Conservation (phyloP, 2,797 vertebrate genomes). For the Rallus crepitans region DNA sequence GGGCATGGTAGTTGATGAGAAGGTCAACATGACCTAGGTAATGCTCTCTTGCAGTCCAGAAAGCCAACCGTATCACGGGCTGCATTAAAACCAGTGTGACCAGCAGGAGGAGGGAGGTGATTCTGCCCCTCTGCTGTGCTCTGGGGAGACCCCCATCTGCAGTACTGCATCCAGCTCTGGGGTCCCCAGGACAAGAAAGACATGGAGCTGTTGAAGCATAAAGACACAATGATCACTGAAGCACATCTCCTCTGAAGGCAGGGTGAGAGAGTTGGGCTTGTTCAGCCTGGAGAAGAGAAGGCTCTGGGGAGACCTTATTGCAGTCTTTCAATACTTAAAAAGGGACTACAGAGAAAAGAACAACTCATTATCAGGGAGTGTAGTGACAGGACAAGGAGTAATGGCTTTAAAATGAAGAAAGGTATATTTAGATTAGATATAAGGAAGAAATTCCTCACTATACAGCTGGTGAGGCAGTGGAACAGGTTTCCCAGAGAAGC, state of each 20-base stretch:
- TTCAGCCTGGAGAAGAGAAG: neutral
- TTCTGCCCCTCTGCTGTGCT: neutral
- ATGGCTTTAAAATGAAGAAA: no score
- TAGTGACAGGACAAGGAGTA: no score
- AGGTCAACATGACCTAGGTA: fast-evolving
- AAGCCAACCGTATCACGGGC: neutral
- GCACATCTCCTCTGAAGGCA: no score
- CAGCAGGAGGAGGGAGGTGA: neutral
- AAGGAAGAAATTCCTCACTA: no score
- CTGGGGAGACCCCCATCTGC: neutral
- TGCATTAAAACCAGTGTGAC: neutral
- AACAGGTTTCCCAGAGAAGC: no score
- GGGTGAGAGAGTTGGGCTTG: neutral
- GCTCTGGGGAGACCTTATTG: neutral
- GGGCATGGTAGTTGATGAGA: neutral
- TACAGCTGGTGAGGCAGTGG: no score
- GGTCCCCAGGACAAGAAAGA: neutral
- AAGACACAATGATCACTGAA: no score
- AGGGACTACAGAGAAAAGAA: neutral
- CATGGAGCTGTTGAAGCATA: neutral
- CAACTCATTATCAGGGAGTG: no score
- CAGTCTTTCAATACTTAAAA: neutral
- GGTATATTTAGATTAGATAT: no score
- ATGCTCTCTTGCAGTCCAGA: neutral
- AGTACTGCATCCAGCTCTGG: neutral